Conservation (phyloP, 1,140 invertebrate species). For the Philopotamus ludificatus region DNA sequence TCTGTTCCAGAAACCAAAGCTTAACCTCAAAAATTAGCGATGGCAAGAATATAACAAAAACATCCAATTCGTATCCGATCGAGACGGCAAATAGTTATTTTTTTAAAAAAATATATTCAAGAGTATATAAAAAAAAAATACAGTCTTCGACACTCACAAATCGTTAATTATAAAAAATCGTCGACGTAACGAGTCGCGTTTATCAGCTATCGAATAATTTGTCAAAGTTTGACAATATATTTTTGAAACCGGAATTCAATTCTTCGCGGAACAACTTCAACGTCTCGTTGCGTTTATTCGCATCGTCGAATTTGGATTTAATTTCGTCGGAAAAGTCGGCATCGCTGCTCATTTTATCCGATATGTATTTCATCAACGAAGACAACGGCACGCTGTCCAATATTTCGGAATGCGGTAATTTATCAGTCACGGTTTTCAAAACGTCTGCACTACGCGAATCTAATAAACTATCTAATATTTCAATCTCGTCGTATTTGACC, state of each 20-base stretch:
- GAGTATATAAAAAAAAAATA: background rate
- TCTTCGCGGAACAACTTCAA: background rate
- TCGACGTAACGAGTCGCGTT: background rate
- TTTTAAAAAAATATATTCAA: background rate
- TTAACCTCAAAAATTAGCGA: too few relatives aligned
- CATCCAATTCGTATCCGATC: too few relatives aligned
- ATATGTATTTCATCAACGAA: background rate
- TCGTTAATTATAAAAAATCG: background rate
- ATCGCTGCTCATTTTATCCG: background rate
- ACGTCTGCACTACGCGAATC: background rate
- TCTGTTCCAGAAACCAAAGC: too few relatives aligned
- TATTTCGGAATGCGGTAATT: background rate
- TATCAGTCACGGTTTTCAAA: background rate
- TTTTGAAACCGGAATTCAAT: background rate
- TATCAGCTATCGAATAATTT: background rate
- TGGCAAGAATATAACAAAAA: too few relatives aligned
- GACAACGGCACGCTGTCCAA: conserved; percentile 5
- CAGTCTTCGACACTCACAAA: background rate
- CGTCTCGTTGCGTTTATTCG: background rate
- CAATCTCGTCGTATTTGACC: background rate
- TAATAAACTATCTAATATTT: background rate
- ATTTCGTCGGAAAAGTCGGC: background rate
- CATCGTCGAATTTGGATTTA: background rate
- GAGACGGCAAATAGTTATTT: too few relatives aligned
- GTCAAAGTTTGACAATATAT: background rate